Evolutionary conservation across 2,888 invertebrate genomes (phyloP), one percentile per base, ranked within the genome.

Genomic region (Pandemis corylana): DNA sequence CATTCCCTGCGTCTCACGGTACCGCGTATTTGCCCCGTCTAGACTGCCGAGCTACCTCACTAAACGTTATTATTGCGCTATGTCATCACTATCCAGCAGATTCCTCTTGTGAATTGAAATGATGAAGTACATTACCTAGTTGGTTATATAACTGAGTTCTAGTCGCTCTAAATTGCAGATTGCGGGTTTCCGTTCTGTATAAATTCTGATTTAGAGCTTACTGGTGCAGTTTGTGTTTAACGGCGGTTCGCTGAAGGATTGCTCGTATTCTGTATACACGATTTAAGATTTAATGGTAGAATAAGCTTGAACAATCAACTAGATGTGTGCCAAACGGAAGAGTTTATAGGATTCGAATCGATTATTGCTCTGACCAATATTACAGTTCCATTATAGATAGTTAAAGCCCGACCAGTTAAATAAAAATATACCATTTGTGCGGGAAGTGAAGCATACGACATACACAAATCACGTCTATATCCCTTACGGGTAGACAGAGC

Each of bases 101-200:
- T n/a, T 20, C 20, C 64, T 65, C 64, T 7, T 12, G 64, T 49
- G 49, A 36, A 28, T 65, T 49, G 13, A 65, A 49, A 28, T 65
- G 28, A 65, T 65, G 28, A 13, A 65, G 36, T 13, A 36, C 28
- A 36, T 36, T 36, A 36, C 28, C 28, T 4, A 36, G 65, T 65
- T 28, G 36, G 65, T 65, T 65, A 28, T 49, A 65, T 49, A 65
- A 65, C 13, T 12, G 49, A 65, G 49, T 28, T 62, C n/a, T 56
- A 36, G 46, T 65, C 46, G 46, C 20, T 10, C 15, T 65, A 36
- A 65, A 49, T 44, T 20, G 20, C 20, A 20, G 7, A 3, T 13
- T 65, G 12, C 28, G 9, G 44, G 63, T 15, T 64, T 42, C 63
- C 10, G 44, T n/a, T 42, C 49, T 42, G 28, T 59, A 12, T 9